Conservation (phyloP, 2,888 invertebrate genomes). For the Lissonota sp. region DNA sequence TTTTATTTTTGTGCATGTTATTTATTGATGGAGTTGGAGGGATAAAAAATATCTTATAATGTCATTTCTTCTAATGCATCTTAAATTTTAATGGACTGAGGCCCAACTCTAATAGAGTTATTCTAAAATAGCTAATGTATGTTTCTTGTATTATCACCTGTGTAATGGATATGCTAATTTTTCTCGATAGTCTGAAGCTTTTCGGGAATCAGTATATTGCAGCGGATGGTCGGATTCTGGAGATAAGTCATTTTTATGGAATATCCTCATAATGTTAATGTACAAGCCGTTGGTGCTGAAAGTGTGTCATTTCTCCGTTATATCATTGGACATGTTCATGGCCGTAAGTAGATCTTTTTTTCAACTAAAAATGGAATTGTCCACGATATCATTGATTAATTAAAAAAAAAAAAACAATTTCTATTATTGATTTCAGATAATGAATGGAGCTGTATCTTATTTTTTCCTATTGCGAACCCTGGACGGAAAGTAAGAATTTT, state of each 20-base stretch:
- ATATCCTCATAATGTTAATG: constrained; percentile 63
- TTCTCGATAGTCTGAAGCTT: constrained; percentile 66
- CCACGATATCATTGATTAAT: neutral
- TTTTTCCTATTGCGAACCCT: constrained; percentile 14
- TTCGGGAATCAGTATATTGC: constrained; percentile 67
- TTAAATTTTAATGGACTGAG: too few species aligned
- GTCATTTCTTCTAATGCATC: too few species aligned
- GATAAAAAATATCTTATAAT: too few species aligned
- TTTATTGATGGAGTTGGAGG: too few species aligned
- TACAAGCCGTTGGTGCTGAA: constrained; percentile 70
- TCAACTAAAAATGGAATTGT: neutral
- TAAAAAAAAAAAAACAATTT: too few species aligned
- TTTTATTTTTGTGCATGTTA: too few species aligned
- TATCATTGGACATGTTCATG: constrained; percentile 62
- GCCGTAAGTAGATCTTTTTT: constrained; percentile 35
- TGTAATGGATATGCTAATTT: neutral
- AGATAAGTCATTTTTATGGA: constrained; percentile 57
- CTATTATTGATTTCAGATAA: constrained; percentile 12
- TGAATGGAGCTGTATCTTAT: constrained; percentile 6
- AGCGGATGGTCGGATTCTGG: constrained; percentile 65
- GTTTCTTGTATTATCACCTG: too few species aligned
- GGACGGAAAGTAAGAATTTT: too few species aligned
- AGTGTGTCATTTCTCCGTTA: constrained; percentile 65
- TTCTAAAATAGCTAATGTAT: too few species aligned
- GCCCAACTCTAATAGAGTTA: too few species aligned